Percentiles rank a stretch among this genome's conserved stretches.
phyloP scores from a whole-genome alignment of 2,888 invertebrate species.

The Arge pagana region DNA sequence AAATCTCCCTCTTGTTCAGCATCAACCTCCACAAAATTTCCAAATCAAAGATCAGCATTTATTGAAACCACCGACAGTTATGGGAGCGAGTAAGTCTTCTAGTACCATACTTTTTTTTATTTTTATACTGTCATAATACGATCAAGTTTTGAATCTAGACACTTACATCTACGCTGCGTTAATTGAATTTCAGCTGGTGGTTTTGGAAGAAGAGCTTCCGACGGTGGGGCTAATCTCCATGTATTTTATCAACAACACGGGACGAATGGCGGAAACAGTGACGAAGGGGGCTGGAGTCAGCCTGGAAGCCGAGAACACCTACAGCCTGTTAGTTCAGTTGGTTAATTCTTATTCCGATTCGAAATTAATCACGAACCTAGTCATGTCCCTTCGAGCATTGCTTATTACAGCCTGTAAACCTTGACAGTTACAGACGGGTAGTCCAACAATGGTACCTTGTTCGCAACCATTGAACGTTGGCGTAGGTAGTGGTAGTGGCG shows the following conservation, averaged over 20 bases:
- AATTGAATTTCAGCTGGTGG: slow-evolving; percentile 65
- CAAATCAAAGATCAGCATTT: slow-evolving; percentile 92
- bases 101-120: slow-evolving; percentile 9
- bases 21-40: slow-evolving; percentile 83
- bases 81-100: slow-evolving; percentile 73
- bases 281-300: slow-evolving; percentile 62
- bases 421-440: slow-evolving; percentile 51
- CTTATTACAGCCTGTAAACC: not conserved
- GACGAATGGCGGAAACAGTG: slow-evolving; percentile 48
- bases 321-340: slow-evolving; percentile 56
- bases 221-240: slow-evolving; percentile 93
- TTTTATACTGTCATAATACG: not conserved
- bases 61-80: slow-evolving; percentile 88
- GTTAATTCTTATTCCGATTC: too few species aligned
- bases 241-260: slow-evolving; percentile 64
- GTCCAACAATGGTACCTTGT: slow-evolving; percentile 56
- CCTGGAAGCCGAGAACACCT: slow-evolving; percentile 63
- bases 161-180: slow-evolving; percentile 16
- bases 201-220: slow-evolving; percentile 90
- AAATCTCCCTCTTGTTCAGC: slow-evolving; percentile 81
- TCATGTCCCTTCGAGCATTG: not conserved
- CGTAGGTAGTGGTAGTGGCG: slow-evolving; percentile 45
- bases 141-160: slow-evolving; percentile 14
- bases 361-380: not conserved
- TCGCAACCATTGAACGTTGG: slow-evolving; percentile 55